Evolutionary conservation across 2,113 vertebrate genomes (phyloP).

Genomic region (Perca schrenkii): DNA sequence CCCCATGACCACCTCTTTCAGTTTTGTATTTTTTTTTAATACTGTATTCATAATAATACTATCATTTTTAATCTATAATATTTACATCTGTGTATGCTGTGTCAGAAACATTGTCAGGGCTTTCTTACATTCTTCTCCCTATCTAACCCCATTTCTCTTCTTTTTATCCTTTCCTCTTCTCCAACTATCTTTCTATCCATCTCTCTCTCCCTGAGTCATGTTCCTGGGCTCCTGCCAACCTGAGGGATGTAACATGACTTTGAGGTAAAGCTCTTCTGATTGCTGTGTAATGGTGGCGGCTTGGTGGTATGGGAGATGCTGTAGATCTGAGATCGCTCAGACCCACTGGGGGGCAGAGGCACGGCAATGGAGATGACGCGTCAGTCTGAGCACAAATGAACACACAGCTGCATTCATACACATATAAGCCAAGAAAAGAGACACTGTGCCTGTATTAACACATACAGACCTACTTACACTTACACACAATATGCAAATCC

Average conservation of each 20-base stretch:
- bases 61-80: no score
- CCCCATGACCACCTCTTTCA: no score
- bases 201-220: conserved; percentile 19
- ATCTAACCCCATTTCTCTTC: not conserved
- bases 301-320: conserved; percentile 3
- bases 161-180: not conserved
- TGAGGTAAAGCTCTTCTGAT: conserved; percentile 41
- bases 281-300: conserved; percentile 26
- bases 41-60: no score
- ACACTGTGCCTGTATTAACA: not conserved
- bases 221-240: conserved; percentile 13
- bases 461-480: conserved; percentile 3
- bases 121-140: not conserved
- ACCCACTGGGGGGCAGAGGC: conserved; percentile 10
- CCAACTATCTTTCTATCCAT: not conserved
- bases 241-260: conserved; percentile 23
- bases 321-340: conserved; percentile 64
- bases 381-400: conserved; percentile 28
- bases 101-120: not conserved
- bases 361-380: conserved; percentile 25
- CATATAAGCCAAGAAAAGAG: conserved; percentile 8
- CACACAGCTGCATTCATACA: conserved; percentile 37
- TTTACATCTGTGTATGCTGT: not conserved
- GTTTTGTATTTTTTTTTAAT: no score
- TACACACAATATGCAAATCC: conserved; percentile 5